These are phyloP conservation scores for Pammene fasciana DNA, from an alignment of 2,888 invertebrate genomes.

Conservation along the genomic window DNA sequence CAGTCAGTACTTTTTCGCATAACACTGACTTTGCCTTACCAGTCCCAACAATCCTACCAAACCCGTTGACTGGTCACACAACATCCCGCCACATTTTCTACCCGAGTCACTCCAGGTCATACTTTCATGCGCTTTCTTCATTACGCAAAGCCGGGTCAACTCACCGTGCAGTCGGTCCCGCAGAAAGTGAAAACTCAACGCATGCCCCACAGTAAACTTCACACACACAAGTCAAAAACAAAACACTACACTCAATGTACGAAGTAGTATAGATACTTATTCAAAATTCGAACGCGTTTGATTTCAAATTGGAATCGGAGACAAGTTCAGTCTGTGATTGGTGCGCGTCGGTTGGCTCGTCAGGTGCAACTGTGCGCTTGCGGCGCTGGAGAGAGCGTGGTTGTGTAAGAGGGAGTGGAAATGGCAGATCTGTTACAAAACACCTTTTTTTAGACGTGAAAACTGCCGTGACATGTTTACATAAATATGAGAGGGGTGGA, in stretches of 20 bases:
- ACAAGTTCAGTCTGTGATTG: constrained; percentile 42
- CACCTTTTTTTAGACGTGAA: constrained; percentile 40
- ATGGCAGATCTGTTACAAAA: constrained; percentile 36
- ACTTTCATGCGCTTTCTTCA: constrained; percentile 40
- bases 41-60: constrained; percentile 1
- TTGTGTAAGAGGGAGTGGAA: constrained; percentile 48
- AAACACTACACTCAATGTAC: constrained; percentile 24
- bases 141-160: constrained; percentile 56
- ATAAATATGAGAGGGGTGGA: constrained; percentile 30
- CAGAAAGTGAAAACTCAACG: constrained; percentile 77
- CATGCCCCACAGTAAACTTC: constrained; percentile 57
- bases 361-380: constrained; percentile 62
- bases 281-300: constrained; percentile 9
- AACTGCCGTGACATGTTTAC: constrained; percentile 38
- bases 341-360: constrained; percentile 57
- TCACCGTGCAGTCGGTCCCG: constrained; percentile 72
- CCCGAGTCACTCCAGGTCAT: constrained; percentile 39
- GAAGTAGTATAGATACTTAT: background rate
- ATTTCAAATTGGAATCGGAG: constrained; percentile 31
- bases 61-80: constrained; percentile 26
- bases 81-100: constrained; percentile 20
- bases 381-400: constrained; percentile 40
- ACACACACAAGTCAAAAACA: constrained; percentile 57
- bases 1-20: background rate
- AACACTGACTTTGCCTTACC: background rate